A percentile compares a stretch with the other conserved stretches of the same genome.
Conservation (phyloP, 2,888 invertebrate genomes). For the Anticlea derivata region DNA sequence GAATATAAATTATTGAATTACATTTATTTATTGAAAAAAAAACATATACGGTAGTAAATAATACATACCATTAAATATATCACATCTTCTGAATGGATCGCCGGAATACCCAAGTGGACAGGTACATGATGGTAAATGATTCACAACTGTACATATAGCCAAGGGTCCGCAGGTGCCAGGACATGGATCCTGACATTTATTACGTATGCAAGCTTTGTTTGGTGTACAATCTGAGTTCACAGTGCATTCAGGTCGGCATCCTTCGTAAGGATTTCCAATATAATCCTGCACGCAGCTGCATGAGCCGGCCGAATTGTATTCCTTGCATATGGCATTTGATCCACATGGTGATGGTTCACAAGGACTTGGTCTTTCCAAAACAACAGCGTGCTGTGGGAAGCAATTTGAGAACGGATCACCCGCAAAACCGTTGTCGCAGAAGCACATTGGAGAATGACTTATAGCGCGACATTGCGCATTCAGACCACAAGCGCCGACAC, state of each 20-base stretch:
- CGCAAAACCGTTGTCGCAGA: slow-evolving; percentile 85
- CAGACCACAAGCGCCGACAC: slow-evolving; percentile 87
- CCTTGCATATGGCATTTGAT: slow-evolving; percentile 85
- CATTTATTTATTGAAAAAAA: background rate
- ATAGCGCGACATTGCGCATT: slow-evolving; percentile 88
- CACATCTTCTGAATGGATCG: slow-evolving; percentile 88
- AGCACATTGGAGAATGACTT: slow-evolving; percentile 90
- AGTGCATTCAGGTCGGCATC: slow-evolving; percentile 90
- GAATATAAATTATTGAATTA: too few relatives aligned
- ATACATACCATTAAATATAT: slow-evolving; percentile 59
- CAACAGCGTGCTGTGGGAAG: slow-evolving; percentile 62
- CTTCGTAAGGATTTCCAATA: slow-evolving; percentile 91
- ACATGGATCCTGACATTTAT: slow-evolving; percentile 91
- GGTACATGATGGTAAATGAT: slow-evolving; percentile 87
- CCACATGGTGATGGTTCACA: slow-evolving; percentile 86
- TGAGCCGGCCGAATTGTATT: slow-evolving; percentile 84
- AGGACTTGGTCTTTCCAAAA: slow-evolving; percentile 77
- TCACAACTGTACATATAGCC: slow-evolving; percentile 88
- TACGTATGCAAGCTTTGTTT: slow-evolving; percentile 87
- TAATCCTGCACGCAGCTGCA: slow-evolving; percentile 89
- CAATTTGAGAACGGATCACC: slow-evolving; percentile 89
- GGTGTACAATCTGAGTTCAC: slow-evolving; percentile 89
- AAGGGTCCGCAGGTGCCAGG: slow-evolving; percentile 90
- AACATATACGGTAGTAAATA: background rate
- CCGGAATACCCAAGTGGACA: slow-evolving; percentile 88